These are phyloP conservation scores for Dysmachus trigonus DNA, from an alignment of 2,888 invertebrate species.

Conservation along the genomic window DNA sequence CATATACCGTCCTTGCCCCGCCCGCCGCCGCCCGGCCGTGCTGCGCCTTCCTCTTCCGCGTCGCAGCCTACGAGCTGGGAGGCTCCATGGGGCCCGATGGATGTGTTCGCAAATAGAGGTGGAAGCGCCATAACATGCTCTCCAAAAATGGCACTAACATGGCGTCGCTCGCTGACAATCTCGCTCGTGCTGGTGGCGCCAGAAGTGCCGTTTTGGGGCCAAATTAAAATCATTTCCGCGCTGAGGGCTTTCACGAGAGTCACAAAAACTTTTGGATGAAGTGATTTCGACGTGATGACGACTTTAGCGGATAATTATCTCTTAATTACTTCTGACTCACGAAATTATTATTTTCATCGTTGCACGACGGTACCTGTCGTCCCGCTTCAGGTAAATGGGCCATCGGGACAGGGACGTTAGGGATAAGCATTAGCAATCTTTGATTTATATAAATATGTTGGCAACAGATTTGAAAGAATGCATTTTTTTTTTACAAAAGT, in stretches of 20 bases:
- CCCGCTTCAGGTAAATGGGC: not conserved
- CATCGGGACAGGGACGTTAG: no score
- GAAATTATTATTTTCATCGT: slow-evolving; percentile 28
- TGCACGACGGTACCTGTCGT: not conserved
- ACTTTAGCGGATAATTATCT: slow-evolving; percentile 40
- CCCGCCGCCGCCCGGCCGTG: no score
- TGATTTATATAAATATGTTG: no score
- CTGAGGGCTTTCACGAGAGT: slow-evolving; percentile 29
- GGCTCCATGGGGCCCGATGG: not conserved
- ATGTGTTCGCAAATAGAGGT: slow-evolving; percentile 18
- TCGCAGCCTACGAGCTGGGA: not conserved
- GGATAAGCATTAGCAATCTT: no score
- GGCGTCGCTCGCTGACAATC: slow-evolving; percentile 27
- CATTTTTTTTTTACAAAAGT: no score
- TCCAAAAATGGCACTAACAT: slow-evolving; percentile 40
- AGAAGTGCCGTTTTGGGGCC: slow-evolving; percentile 40
- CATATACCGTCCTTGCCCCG: not conserved
- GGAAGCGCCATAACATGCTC: slow-evolving; percentile 34
- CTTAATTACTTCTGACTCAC: slow-evolving; percentile 34
- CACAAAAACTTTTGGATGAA: slow-evolving; percentile 36
- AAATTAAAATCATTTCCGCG: slow-evolving; percentile 41
- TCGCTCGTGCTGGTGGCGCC: slow-evolving; percentile 32
- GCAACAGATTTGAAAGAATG: no score
- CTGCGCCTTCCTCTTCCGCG: not conserved
- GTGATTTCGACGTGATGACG: slow-evolving; percentile 39